Conservation (phyloP, 2,113 vertebrate genomes). For the Gallinago paraguaiae region DNA sequence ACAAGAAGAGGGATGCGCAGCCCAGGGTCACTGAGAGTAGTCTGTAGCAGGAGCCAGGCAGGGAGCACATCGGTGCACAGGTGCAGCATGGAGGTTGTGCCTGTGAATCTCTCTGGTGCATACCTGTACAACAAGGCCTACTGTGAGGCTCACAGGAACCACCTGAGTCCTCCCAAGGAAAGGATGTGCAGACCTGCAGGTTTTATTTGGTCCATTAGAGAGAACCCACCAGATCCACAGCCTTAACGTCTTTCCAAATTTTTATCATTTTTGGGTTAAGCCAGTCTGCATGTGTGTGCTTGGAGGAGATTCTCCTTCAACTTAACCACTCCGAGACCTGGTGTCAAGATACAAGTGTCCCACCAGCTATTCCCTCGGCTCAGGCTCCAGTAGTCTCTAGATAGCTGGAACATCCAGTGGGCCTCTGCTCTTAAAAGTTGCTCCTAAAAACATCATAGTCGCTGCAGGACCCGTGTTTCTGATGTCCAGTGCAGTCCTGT, state of each 20-base stretch:
- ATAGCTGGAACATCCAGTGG: neutral
- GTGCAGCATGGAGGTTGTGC: fast-evolving
- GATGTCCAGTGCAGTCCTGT: neutral
- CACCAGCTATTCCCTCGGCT: neutral
- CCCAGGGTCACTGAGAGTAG: neutral
- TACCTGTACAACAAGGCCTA: neutral
- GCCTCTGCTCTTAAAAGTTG: neutral
- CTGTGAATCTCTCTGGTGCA: neutral
- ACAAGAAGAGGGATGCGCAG: neutral
- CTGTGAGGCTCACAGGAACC: neutral
- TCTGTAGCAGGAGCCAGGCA: neutral
- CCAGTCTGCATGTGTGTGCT: neutral
- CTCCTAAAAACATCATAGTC: neutral
- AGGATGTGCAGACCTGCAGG: neutral
- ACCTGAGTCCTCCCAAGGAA: neutral
- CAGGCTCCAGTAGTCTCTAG: neutral
- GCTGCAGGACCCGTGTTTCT: neutral
- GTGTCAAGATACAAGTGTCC: neutral
- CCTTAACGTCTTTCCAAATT: neutral
- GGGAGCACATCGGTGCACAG: neutral
- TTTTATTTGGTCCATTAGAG: neutral
- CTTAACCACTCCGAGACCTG: neutral
- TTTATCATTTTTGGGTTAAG: neutral
- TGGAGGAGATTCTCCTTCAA: neutral
- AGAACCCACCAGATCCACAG: neutral